phyloP scores from a whole-genome alignment of 2,888 invertebrate genomes.

The Trachelus troglodyta region DNA sequence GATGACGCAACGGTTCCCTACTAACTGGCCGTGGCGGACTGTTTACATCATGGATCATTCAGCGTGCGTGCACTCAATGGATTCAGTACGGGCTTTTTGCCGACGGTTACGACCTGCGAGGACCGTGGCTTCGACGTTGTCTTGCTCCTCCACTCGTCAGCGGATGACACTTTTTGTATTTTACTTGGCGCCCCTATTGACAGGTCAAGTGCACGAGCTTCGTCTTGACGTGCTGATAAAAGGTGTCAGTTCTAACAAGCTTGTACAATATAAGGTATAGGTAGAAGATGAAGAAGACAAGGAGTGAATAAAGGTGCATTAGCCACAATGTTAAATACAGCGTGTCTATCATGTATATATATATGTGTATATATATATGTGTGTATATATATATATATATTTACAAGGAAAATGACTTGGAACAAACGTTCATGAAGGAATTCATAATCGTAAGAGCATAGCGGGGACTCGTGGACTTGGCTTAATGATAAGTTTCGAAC shows the following conservation, averaged over 20 bases:
- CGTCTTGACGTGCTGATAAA: background rate
- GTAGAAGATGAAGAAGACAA: background rate
- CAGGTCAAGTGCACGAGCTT: background rate
- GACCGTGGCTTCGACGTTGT: background rate
- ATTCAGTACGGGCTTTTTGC: background rate
- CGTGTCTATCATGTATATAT: too few species aligned
- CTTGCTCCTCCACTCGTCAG: background rate
- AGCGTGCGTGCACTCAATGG: background rate
- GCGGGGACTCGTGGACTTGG: background rate
- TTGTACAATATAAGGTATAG: background rate
- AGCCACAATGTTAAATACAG: background rate
- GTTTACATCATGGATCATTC: constrained; percentile 1
- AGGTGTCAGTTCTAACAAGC: background rate
- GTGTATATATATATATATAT: too few species aligned
- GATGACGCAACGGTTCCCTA: constrained; percentile 1
- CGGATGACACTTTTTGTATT: background rate
- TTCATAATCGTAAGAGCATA: background rate
- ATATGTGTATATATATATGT: too few species aligned
- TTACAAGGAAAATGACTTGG: background rate
- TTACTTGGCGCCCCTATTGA: background rate
- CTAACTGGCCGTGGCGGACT: constrained; percentile 5
- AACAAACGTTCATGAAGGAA: background rate
- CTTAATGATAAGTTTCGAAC: background rate
- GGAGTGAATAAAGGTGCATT: background rate
- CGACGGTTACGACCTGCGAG: background rate